Evolutionary conservation across 2,888 invertebrate species (phyloP), one percentile per base, ranked within the genome.

Genomic region (Schizotus pectinicornis): DNA sequence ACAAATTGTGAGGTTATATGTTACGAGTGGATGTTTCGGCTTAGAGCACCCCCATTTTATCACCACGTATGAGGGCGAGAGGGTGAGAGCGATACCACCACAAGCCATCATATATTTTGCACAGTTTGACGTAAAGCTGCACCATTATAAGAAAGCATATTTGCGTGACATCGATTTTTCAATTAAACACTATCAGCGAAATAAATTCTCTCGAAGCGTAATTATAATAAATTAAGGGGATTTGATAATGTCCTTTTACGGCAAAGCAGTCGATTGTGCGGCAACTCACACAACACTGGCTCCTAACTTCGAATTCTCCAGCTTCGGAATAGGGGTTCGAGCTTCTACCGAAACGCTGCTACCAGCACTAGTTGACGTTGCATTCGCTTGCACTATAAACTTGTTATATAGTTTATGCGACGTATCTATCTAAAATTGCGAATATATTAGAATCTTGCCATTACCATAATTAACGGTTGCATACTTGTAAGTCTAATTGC

Each of bases 401-500:
- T 56, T 64, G 49, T 74, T 74, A 58, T 74, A 76, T 36, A 63
- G 56, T 37, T 67, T 63, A 59, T 77, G 73, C 8, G 77, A 76
- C 22, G 80, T 79, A 55, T 74, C 67, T 35, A 77, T 67, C 79
- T 80, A 58, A 32, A 54, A 58, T 38, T 48, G 34, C 36, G 35
- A 33, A 49, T 36, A 48, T 31, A 46, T 57, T 48, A 48, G 22
- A 59, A 49, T 33, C 54, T 45, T 37, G 6, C 9, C 11, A 35
- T 33, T 50, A 34, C 13, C 45, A 13, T 39, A 45, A 48, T 36
- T 43, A 41, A 47, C 47, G 35, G 33, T 42, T 35, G 56, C 62
- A 54, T 74, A 80, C 80, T 70, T 77, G 67, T 50, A 77, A 63
- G 65, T 75, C 77, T 59, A 82, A 75, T 62, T 82, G 79, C 80